Percentiles rank a stretch among this genome's conserved stretches.
Conservation (phyloP, 2,888 invertebrate species). For the Linnaemya tessellans region DNA sequence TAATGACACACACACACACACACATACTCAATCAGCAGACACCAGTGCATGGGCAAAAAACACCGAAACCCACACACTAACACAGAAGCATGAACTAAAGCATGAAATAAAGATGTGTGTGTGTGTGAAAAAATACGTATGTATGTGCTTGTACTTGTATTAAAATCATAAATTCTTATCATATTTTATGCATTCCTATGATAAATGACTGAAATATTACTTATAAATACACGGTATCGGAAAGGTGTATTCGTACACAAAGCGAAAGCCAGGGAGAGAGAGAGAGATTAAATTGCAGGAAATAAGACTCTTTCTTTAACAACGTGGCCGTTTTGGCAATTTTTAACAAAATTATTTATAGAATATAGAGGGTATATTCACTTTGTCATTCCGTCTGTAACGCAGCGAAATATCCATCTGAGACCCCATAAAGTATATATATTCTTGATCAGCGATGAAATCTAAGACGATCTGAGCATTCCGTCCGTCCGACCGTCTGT, state of each 20-base stretch:
- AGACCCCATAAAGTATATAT: no score
- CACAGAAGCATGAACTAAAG: conserved; percentile 19
- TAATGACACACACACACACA: background rate
- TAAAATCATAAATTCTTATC: conserved; percentile 79
- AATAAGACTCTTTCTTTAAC: no score
- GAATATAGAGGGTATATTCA: no score
- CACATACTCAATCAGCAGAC: no score
- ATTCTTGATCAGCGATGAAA: no score
- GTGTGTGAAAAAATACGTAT: background rate
- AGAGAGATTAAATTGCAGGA: no score
- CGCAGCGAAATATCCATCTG: no score
- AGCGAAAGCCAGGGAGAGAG: background rate
- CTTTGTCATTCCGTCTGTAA: no score
- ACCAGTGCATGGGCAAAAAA: background rate
- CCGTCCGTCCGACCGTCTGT: no score
- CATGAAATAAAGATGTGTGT: conserved; percentile 28
- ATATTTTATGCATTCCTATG: conserved; percentile 81
- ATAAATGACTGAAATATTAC: conserved; percentile 82
- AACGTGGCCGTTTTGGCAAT: no score
- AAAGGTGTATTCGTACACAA: background rate
- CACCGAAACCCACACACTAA: background rate
- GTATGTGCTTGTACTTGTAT: background rate
- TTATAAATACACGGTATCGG: conserved; percentile 71
- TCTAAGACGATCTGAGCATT: no score
- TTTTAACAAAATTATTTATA: no score